Evolutionary conservation across 2,113 vertebrate species (phyloP).

Genomic region (Clarias magur): DNA sequence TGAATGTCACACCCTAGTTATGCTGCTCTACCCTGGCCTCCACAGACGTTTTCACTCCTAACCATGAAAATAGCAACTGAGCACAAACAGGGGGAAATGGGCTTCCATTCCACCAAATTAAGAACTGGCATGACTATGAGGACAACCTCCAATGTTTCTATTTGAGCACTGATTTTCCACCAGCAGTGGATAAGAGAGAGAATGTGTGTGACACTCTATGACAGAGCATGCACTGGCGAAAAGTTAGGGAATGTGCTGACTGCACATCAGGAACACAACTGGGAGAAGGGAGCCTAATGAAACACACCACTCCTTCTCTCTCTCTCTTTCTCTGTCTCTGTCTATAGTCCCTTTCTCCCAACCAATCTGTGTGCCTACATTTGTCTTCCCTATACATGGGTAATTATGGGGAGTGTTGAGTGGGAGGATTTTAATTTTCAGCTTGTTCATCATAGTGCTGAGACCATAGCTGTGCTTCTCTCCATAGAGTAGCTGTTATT

Average conservation of each 20-base stretch:
- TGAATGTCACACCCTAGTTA: slow-evolving; percentile 14
- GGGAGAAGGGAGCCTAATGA: slow-evolving; percentile 42
- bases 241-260: slow-evolving; percentile 45
- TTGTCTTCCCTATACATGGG: slow-evolving; percentile 49
- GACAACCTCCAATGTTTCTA: neutral
- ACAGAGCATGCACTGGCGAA: neutral
- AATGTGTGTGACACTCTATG: neutral
- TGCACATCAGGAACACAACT: slow-evolving; percentile 50
- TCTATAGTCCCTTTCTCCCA: slow-evolving; percentile 23
- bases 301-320: slow-evolving; percentile 34
- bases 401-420: slow-evolving; percentile 51
- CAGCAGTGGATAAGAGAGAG: neutral
- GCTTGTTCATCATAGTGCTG: slow-evolving; percentile 47
- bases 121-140: neutral
- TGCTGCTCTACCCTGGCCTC: neutral
- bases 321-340: slow-evolving; percentile 33
- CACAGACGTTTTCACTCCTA: neutral
- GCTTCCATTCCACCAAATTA: neutral
- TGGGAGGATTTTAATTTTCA: slow-evolving; percentile 54
- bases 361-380: slow-evolving; percentile 45
- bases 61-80: neutral
- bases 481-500: slow-evolving; percentile 41
- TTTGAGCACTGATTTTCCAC: slow-evolving; percentile 1
- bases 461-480: slow-evolving; percentile 40
- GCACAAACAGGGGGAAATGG: neutral